Evolutionary conservation across 2,888 invertebrate species (phyloP).

Genomic region (Alviniconcha strummeri): DNA sequence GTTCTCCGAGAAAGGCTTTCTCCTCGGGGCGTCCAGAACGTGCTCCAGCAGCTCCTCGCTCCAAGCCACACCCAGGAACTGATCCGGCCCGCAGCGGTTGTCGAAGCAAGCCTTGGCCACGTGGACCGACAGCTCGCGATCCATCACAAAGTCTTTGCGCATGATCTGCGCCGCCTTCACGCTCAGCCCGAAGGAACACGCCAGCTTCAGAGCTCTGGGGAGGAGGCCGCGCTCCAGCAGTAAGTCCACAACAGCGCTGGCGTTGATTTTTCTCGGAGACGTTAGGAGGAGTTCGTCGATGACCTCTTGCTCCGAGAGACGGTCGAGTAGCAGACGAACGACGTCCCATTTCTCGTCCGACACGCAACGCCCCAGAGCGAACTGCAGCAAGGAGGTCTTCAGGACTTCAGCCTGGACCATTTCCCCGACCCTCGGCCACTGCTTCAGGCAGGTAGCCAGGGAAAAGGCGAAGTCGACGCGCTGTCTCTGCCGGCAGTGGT

Average conservation of each 20-base stretch:
- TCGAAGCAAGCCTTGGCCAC: not conserved
- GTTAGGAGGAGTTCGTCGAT: not conserved
- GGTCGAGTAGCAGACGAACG: not conserved
- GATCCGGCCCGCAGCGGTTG: conserved; percentile 1
- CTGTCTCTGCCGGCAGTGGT: not conserved
- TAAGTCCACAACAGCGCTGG: not conserved
- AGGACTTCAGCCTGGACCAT: not conserved
- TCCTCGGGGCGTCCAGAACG: not conserved
- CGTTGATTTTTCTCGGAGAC: not conserved
- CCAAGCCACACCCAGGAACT: not conserved
- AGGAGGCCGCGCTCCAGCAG: not conserved
- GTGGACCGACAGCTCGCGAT: not conserved
- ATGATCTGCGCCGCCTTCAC: conserved; percentile 1
- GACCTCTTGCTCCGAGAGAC: not conserved
- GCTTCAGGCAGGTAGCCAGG: not conserved
- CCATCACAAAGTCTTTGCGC: not conserved
- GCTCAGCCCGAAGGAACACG: not conserved
- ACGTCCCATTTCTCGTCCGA: not conserved
- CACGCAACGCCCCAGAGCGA: not conserved
- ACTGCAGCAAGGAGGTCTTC: not conserved
- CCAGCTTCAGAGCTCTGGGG: not conserved
- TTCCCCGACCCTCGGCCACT: not conserved
- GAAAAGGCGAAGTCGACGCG: not conserved
- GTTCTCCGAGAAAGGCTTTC: conserved; percentile 1
- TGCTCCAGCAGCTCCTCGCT: not conserved